phyloP scores from a whole-genome alignment of 37 sponge, comb jelly and placozoan species.

The Crambe crambe region DNA sequence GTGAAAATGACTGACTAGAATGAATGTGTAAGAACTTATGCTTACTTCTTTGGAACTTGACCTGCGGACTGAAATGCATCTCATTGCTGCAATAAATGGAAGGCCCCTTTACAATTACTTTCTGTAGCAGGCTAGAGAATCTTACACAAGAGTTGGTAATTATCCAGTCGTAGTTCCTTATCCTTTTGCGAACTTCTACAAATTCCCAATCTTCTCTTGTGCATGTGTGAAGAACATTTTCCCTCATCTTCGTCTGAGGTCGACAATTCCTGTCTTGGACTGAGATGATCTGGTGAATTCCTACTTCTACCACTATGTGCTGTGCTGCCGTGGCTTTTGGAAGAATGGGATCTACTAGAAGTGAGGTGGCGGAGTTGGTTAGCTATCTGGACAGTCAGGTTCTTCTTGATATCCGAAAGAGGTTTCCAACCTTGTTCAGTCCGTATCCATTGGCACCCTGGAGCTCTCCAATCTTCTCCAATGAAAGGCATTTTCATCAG shows the following conservation, averaged over 20 bases:
- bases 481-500: constrained; percentile 4
- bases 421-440: constrained; percentile 51
- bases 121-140: too few relatives aligned
- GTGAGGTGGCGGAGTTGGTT: constrained; percentile 11
- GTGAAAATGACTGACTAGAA: not conserved
- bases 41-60: constrained; percentile 22
- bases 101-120: not conserved
- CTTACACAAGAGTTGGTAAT: too few relatives aligned
- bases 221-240: too few relatives aligned
- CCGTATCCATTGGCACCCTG: constrained; percentile 40
- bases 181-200: too few relatives aligned
- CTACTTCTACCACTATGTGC: not conserved
- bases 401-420: constrained; percentile 9
- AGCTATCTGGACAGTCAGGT: not conserved
- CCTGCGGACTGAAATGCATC: constrained; percentile 5
- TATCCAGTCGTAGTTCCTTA: too few relatives aligned
- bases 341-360: not conserved
- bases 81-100: constrained; percentile 2
- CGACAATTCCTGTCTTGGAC: too few relatives aligned
- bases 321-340: not conserved
- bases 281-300: too few relatives aligned
- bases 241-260: too few relatives aligned
- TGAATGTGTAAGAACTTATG: not conserved
- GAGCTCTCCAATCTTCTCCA: constrained; percentile 45
- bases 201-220: too few relatives aligned